Conservation (phyloP, 2,113 vertebrate species). For the Natator depressus region DNA sequence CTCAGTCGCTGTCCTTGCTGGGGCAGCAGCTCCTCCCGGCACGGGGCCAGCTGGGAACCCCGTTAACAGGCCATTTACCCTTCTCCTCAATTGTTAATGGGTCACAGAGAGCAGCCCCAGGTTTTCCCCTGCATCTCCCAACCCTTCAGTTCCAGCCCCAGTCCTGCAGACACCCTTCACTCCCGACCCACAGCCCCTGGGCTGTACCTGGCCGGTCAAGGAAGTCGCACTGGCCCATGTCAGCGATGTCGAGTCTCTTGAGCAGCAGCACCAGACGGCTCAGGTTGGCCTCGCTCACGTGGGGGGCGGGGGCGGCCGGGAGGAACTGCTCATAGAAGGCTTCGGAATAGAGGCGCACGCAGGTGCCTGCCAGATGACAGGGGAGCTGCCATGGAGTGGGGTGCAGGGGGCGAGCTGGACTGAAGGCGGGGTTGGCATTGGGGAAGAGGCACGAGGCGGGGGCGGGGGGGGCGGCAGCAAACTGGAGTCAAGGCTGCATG, state of each 20-base stretch:
- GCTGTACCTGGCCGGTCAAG: conserved; percentile 85
- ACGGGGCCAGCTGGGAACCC: no score
- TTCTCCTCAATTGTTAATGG: accelerated
- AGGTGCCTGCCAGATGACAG: conserved; percentile 81
- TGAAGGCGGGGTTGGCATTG: background rate
- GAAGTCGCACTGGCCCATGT: conserved; percentile 89
- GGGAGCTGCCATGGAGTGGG: background rate
- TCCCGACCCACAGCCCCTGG: accelerated
- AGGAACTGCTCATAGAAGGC: conserved; percentile 83
- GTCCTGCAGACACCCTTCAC: accelerated
- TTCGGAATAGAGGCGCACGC: conserved; percentile 89
- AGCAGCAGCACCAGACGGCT: conserved; percentile 86
- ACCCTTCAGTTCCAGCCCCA: accelerated
- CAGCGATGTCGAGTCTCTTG: conserved; percentile 88
- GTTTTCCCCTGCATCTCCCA: accelerated
- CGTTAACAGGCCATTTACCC: background rate
- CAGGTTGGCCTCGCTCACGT: conserved; percentile 90
- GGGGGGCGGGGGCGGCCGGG: conserved; percentile 74
- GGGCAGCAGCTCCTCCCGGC: no score
- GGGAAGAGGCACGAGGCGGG: background rate
- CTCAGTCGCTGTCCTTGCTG: no score
- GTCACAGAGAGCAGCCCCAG: background rate
- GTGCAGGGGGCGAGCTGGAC: background rate
- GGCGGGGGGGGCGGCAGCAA: accelerated
- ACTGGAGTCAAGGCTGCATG: background rate